Conservation (phyloP, 2,888 invertebrate genomes). For the Tetranychus piercei region DNA sequence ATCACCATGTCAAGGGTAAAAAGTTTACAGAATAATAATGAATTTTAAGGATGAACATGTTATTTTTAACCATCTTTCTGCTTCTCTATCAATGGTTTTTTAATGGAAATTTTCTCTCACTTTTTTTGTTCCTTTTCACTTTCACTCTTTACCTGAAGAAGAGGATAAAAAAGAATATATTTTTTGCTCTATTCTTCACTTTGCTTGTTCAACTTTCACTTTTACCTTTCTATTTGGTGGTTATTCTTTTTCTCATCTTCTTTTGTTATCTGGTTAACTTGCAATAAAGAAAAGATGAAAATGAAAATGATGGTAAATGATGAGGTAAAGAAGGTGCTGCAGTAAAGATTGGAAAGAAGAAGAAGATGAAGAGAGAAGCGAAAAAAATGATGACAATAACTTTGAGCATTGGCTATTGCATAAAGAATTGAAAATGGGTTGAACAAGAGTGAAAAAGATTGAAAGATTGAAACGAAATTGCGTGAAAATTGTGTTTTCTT, state of each 20-base stretch:
- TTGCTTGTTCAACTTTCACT: not conserved
- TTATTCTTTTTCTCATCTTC: not conserved
- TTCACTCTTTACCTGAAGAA: not conserved
- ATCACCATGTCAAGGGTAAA: too few relatives aligned
- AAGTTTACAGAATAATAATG: not conserved
- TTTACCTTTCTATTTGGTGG: not conserved
- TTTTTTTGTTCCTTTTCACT: not conserved
- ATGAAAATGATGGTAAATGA: too few relatives aligned
- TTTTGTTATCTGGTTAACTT: not conserved
- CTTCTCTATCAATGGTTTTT: not conserved
- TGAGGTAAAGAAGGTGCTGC: too few relatives aligned
- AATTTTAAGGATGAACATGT: not conserved
- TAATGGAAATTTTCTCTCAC: not conserved
- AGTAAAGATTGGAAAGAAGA: too few relatives aligned
- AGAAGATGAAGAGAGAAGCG: too few relatives aligned
- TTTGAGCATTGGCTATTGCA: too few relatives aligned
- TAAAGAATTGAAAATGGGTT: too few relatives aligned
- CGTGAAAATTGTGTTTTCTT: too few relatives aligned
- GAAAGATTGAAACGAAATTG: too few relatives aligned
- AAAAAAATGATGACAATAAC: too few relatives aligned
- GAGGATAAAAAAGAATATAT: not conserved
- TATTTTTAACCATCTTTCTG: not conserved
- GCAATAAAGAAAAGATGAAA: not conserved
- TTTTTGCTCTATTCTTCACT: not conserved
- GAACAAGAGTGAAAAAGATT: too few relatives aligned